phyloP scores from a whole-genome alignment of 2,888 invertebrate species.

The Boloria selene region DNA sequence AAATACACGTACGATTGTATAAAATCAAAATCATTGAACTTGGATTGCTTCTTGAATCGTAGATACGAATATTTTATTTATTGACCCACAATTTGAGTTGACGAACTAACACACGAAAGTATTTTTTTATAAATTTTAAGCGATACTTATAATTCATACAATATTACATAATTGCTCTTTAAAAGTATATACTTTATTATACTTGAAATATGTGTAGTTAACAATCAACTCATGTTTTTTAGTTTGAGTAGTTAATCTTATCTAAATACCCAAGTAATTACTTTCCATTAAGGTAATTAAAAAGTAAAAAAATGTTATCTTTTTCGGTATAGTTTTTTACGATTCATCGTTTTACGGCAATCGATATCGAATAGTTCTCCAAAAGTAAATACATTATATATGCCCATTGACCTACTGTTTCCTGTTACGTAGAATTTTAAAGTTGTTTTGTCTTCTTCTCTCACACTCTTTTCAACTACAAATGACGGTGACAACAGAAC shows the following conservation, averaged over 20 bases:
- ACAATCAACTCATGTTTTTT: too few species aligned
- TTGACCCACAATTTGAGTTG: too few species aligned
- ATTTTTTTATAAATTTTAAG: too few species aligned
- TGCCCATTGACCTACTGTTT: conserved; percentile 32
- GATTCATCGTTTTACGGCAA: conserved; percentile 1
- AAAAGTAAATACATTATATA: conserved; percentile 30
- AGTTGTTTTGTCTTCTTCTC: conserved; percentile 32
- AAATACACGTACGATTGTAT: conserved; percentile 42
- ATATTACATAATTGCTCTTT: too few species aligned
- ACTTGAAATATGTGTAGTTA: too few species aligned
- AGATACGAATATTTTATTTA: neutral
- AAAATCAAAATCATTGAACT: conserved; percentile 14
- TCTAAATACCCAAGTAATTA: too few species aligned
- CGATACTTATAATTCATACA: too few species aligned
- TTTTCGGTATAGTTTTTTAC: neutral
- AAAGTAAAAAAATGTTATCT: neutral
- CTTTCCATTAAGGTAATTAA: neutral
- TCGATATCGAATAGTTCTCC: conserved; percentile 11
- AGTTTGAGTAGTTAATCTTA: too few species aligned
- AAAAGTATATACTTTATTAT: too few species aligned
- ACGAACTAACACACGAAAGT: too few species aligned
- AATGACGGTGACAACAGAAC: conserved; percentile 34
- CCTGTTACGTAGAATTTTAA: conserved; percentile 34
- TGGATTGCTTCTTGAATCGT: neutral
- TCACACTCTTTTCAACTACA: conserved; percentile 38